phyloP scores from a whole-genome alignment of 2,797 vertebrate species.

The Decapterus maruadsi region DNA sequence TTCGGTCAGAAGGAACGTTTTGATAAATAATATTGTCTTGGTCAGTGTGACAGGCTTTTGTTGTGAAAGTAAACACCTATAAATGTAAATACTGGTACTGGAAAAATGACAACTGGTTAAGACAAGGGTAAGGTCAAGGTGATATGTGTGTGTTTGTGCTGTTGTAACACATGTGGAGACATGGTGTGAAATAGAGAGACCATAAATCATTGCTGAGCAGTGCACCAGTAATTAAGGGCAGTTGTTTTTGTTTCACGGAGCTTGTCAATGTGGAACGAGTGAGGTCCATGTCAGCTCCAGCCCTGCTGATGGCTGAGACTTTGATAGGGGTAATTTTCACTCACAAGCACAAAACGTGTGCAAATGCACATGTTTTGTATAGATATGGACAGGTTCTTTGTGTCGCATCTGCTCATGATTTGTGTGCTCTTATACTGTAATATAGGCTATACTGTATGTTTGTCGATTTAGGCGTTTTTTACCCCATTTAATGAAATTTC shows the following conservation, averaged over 20 bases:
- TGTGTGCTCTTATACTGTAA: not conserved
- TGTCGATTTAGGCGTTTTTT: not conserved
- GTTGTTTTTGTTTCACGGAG: constrained; percentile 29
- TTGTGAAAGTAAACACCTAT: constrained; percentile 44
- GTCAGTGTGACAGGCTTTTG: constrained; percentile 19
- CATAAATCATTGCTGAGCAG: constrained; percentile 7
- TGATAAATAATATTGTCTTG: constrained; percentile 18
- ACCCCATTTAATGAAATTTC: not conserved
- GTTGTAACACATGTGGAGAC: constrained; percentile 1
- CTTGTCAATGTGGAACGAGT: constrained; percentile 10
- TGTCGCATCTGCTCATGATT: not conserved
- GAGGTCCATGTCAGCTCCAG: constrained; percentile 15
- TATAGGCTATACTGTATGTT: no score
- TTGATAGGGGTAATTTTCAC: not conserved
- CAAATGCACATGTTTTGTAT: not conserved
- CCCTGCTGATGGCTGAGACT: not conserved
- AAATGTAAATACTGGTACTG: constrained; percentile 40
- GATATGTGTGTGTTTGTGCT: not conserved
- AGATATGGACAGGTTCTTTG: no score
- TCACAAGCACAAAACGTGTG: not conserved
- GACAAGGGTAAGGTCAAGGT: constrained; percentile 30
- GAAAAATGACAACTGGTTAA: constrained; percentile 8
- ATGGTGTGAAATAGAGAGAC: not conserved
- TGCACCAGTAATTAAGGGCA: constrained; percentile 19
- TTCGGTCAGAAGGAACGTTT: constrained; percentile 27